Evolutionary conservation across 2,113 vertebrate genomes (phyloP).

Genomic region (Pipra filicauda): DNA sequence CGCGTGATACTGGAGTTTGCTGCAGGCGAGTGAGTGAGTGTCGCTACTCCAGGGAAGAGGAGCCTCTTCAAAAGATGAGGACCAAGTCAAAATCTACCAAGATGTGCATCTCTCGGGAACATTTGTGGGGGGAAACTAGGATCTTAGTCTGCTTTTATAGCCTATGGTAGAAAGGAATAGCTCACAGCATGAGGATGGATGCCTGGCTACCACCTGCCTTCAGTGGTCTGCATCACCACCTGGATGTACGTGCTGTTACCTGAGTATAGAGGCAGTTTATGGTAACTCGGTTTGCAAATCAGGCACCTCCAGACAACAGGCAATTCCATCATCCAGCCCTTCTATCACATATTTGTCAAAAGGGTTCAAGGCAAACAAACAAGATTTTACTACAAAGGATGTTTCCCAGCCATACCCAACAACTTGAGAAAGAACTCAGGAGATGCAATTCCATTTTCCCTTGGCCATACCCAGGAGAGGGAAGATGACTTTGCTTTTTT

Average conservation of each 20-base stretch:
- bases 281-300: neutral
- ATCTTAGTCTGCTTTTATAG: neutral
- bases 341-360: neutral
- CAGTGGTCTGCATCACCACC: neutral
- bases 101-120: neutral
- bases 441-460: neutral
- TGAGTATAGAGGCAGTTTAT: neutral
- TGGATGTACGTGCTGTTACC: fast-evolving
- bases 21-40: neutral
- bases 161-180: neutral
- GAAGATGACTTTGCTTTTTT: neutral
- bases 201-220: neutral
- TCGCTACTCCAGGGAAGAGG: neutral
- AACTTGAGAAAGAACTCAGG: neutral
- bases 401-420: neutral
- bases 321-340: neutral
- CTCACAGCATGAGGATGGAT: neutral
- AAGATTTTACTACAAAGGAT: neutral
- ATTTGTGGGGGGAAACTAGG: neutral
- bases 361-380: neutral
- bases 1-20: neutral
- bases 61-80: neutral
- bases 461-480: neutral
- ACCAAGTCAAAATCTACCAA: neutral
- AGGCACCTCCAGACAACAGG: neutral